phyloP scores from a whole-genome alignment of 2,888 invertebrate species.

The Drosophila parthenogenetica region DNA sequence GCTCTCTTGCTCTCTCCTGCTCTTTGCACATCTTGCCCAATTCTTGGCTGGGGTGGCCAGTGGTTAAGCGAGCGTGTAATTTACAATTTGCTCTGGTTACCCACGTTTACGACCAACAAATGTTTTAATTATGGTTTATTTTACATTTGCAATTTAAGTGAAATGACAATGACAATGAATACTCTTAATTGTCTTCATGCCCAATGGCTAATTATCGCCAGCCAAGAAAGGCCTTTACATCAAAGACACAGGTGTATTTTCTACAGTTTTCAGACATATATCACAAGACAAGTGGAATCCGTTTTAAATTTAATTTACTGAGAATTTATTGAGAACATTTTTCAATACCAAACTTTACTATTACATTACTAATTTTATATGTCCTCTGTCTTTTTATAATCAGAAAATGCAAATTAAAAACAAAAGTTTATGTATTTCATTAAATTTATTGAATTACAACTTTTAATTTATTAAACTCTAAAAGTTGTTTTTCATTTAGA shows the following conservation, averaged over 20 bases:
- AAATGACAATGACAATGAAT: conserved; percentile 34
- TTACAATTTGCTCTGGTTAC: conserved; percentile 83
- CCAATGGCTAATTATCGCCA: conserved; percentile 23
- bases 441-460: too few relatives aligned
- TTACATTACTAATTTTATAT: too few relatives aligned
- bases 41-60: conserved; percentile 68
- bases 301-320: too few relatives aligned
- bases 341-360: too few relatives aligned
- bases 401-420: too few relatives aligned
- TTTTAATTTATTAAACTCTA: too few relatives aligned
- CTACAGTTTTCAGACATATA: neutral
- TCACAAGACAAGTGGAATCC: too few relatives aligned
- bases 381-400: too few relatives aligned
- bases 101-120: conserved; percentile 67
- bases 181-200: conserved; percentile 36
- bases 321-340: too few relatives aligned
- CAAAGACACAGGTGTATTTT: conserved; percentile 3
- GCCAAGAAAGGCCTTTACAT: neutral
- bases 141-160: conserved; percentile 61
- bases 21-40: conserved; percentile 52
- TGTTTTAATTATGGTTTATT: conserved; percentile 72
- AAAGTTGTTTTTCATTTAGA: too few relatives aligned
- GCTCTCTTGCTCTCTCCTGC: neutral
- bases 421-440: too few relatives aligned
- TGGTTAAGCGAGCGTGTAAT: conserved; percentile 85